Base-by-base conservation (phyloP, 1,140 invertebrate species). In the Bombus impatiens region DNA sequence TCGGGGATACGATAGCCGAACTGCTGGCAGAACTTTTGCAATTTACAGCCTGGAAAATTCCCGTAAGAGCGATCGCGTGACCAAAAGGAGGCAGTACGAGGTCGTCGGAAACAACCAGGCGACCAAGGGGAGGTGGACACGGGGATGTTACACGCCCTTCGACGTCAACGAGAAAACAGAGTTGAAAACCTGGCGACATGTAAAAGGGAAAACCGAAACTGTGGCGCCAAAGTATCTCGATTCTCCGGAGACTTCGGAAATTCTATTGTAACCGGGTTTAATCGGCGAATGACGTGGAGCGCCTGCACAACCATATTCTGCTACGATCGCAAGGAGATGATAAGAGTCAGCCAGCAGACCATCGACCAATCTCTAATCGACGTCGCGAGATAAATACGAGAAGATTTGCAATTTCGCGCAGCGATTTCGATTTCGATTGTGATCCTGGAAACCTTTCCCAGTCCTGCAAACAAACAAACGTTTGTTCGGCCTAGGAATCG, bases 31-130 rank as follows among this genome's bases (percentile, higher is more conserved):
- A 94, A 94, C 89, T 94, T 94, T 94, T 82, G 91, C 91, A 94
- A 94, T 94, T 94, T 94, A 94, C 91, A 91, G 90, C 82, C 86
- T 67, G 42, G 90, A 92, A 93, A 94, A 93, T 92, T 84, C 80
- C 87, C 78, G 84, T 83, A 89, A 91, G 87, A 82, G 79, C 78
- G 89, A 91, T 93, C 89, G 90, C 89, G 88, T 87, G 87, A 89
- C 87, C 80, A 65, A 79, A 76, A 68, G n/a, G 47, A 68, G 76
- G 47, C 74, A 37, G 25, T 47, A 76, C 68, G 74, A 68, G 80
- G 81, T 62, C 89, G 86, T 82, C 65, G 90, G 88, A 86, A 89
- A 71, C 35, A 35, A 9, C 65, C 3, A 25, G 25, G 37, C 25
- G 28, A 25, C 37, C 28, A 35, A 78, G 12, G n/a, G 25, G n/a